Base-by-base conservation (phyloP, 2,113 vertebrate genomes). In the Albula glossodonta region DNA sequence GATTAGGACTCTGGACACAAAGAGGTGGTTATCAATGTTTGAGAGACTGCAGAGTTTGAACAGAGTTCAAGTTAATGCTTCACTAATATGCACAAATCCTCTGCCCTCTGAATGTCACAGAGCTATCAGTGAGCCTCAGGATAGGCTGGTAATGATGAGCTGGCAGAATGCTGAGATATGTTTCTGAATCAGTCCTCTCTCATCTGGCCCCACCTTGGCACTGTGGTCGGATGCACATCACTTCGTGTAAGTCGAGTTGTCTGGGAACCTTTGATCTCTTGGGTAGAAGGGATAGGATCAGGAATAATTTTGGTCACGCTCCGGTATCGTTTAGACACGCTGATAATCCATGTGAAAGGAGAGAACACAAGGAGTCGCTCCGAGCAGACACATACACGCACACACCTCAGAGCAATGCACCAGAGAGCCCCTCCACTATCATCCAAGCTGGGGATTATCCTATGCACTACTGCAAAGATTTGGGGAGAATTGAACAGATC, bases 211-310 rank as follows among this genome's bases (percentile, higher is more conserved):
- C 22, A 79, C 52, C 48, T 15, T 41, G 80, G 78, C 83, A 85
- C 5, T 87, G 19, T 66, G 0, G 0, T 57, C 0, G 17, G 48
- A 84, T 84, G 70, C 51, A 80, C 81, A 87, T 92, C 89, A 83
- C 89, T 89, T 91, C 87, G 15, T 86, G 90, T 92, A 83, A 88
- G 70, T 17, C 5, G 85, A 86, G 74, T 79, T 8, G 89, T 89
- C 91, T 92, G 85, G 60, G 78, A 91, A 89, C 87, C 91, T 93
- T 93, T 93, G 92, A 93, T 94, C 92, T 90, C 56, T 89, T 57
- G 85, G 79, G 51, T 90, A 89, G 85, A 92, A 89, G 53, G 89
- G 83, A 90, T 83, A 63, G 83, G 86, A 90, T 89, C 87, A 91
- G 10, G 56, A 81, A 86, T 88, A 83, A 91, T 51, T 78, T 84